Percentiles rank a stretch among this genome's conserved stretches.
These are phyloP conservation scores for Drosophila nannoptera DNA, from an alignment of 1,140 invertebrate species.

Conservation along the genomic window DNA sequence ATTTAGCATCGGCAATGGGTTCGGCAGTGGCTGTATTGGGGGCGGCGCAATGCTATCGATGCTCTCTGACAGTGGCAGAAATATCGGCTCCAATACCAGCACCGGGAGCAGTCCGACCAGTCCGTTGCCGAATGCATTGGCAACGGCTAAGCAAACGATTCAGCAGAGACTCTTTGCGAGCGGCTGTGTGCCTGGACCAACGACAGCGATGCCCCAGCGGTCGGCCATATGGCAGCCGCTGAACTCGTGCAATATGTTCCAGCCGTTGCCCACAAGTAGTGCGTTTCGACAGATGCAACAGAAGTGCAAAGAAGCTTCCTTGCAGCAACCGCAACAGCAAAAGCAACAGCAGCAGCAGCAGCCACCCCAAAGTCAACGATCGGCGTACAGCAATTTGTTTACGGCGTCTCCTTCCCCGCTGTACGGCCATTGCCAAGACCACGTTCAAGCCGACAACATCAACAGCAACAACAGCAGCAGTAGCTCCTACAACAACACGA, in stretches of 20 bases:
- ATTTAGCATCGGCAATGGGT: conserved; percentile 63
- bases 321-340: neutral
- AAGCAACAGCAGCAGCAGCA: conserved; percentile 61
- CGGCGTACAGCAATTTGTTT: conserved; percentile 35
- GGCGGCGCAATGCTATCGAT: conserved; percentile 34
- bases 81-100: conserved; percentile 31
- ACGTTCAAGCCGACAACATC: conserved; percentile 31
- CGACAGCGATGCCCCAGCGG: conserved; percentile 1
- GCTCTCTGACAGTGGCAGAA: conserved; percentile 41
- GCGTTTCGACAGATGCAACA: conserved; percentile 54
- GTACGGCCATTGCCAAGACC: conserved; percentile 41
- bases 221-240: conserved; percentile 61
- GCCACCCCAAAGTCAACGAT: conserved; percentile 24
- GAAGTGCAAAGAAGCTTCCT: no score
- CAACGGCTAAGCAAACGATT: conserved; percentile 67
- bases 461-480: conserved; percentile 41
- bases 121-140: conserved; percentile 49
- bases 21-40: conserved; percentile 48
- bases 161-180: conserved; percentile 64
- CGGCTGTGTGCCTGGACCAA: conserved; percentile 20
- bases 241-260: conserved; percentile 56
- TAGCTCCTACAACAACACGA: conserved; percentile 38
- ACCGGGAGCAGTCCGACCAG: conserved; percentile 33
- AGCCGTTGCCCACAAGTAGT: conserved; percentile 36
- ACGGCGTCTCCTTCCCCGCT: conserved; percentile 60